phyloP scores from a whole-genome alignment of 2,888 invertebrate genomes.

The Halictus quadricinctus region DNA sequence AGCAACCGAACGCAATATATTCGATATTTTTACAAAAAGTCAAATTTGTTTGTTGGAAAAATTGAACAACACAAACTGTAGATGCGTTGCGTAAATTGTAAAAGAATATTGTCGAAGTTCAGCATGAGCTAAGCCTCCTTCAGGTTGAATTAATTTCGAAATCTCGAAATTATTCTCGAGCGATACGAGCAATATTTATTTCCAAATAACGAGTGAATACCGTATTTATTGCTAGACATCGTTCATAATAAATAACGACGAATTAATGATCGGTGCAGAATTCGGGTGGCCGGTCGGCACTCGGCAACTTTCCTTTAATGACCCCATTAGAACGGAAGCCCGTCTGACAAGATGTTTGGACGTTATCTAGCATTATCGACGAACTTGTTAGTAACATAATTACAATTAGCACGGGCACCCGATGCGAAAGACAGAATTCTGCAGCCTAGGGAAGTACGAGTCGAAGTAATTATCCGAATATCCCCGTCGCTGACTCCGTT shows the following conservation, averaged over 20 bases:
- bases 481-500: conserved; percentile 9
- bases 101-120: no score
- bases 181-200: background rate
- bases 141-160: background rate
- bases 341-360: conserved; percentile 1
- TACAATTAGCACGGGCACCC: conserved; percentile 33
- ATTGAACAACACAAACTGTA: no score
- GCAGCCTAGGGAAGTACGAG: background rate
- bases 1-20: background rate
- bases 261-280: background rate
- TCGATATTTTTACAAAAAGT: background rate
- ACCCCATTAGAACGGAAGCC: background rate
- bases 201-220: background rate
- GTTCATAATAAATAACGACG: background rate
- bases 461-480: conserved; percentile 41
- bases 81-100: no score
- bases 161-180: background rate
- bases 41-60: background rate
- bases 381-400: conserved; percentile 38
- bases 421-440: conserved; percentile 20
- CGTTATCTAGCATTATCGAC: background rate
- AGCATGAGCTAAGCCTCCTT: no score
- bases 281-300: background rate
- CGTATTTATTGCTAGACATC: background rate
- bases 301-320: background rate